Conservation (phyloP, 2,113 vertebrate species). For the Fregata magnificens region DNA sequence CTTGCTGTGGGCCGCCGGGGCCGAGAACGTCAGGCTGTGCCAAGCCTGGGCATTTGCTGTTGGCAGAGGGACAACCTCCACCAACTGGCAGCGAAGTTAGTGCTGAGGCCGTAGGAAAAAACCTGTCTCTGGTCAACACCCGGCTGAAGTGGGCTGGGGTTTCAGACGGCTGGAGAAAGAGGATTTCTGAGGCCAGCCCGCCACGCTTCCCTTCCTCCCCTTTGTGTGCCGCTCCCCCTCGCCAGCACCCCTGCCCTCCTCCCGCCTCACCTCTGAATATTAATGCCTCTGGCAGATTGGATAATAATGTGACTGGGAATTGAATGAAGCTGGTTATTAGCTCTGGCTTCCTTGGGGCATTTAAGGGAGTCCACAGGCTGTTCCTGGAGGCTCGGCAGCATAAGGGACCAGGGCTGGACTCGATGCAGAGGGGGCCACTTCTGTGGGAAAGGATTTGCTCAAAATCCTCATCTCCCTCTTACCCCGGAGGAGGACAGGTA, state of each 20-base stretch:
- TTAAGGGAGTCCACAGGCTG: constrained; percentile 59
- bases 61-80: not conserved
- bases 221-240: constrained; percentile 31
- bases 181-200: not conserved
- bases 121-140: not conserved
- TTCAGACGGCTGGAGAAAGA: not conserved
- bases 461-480: not conserved
- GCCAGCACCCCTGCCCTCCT: constrained; percentile 50
- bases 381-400: not conserved
- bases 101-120: not conserved
- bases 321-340: constrained; percentile 77
- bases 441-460: not conserved
- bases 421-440: not conserved
- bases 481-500: not conserved
- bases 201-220: not conserved
- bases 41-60: not conserved
- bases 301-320: constrained; percentile 79
- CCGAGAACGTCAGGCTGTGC: not conserved
- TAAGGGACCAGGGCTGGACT: not conserved
- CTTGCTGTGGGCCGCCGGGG: not conserved
- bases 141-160: not conserved
- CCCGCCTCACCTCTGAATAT: constrained; percentile 68
- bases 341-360: constrained; percentile 55
- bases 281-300: constrained; percentile 75
- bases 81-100: not conserved